A percentile compares a stretch with the other conserved stretches of the same genome.
phyloP scores from a whole-genome alignment of 2,888 invertebrate species.

The Dysmachus trigonus region DNA sequence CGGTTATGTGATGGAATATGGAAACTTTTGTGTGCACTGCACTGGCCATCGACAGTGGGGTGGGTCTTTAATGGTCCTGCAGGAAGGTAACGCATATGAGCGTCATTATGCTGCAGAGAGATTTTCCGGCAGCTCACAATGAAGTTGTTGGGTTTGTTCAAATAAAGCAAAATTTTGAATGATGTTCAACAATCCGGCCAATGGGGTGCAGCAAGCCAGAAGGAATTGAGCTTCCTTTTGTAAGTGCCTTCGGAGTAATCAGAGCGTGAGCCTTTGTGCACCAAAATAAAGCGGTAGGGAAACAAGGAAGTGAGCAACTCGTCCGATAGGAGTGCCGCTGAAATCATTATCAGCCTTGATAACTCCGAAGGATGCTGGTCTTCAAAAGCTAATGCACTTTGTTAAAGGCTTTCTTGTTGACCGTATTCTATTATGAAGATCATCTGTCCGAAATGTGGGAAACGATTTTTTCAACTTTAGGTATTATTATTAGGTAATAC shows the following conservation, averaged over 20 bases:
- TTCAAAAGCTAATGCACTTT: not conserved
- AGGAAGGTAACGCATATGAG: constrained; percentile 35
- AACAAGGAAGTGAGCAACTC: constrained; percentile 24
- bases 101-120: constrained; percentile 34
- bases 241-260: constrained; percentile 23
- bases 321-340: not conserved
- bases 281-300: constrained; percentile 6
- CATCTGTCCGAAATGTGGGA: not conserved
- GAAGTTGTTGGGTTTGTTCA: constrained; percentile 20
- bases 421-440: not conserved
- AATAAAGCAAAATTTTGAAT: constrained; percentile 36
- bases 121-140: constrained; percentile 19
- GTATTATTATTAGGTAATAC: no score
- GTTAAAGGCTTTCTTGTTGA: no score
- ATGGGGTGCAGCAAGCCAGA: constrained; percentile 24
- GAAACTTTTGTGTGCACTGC: constrained; percentile 33
- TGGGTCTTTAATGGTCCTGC: not conserved
- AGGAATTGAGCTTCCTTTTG: constrained; percentile 37
- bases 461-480: not conserved
- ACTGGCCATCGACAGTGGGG: not conserved
- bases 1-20: constrained; percentile 18
- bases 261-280: constrained; percentile 32
- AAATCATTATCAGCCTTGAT: not conserved
- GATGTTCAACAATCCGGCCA: constrained; percentile 40
- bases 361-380: not conserved